These are phyloP conservation scores for Dryas iulia DNA, from an alignment of 1,140 invertebrate species.

Conservation along the genomic window DNA sequence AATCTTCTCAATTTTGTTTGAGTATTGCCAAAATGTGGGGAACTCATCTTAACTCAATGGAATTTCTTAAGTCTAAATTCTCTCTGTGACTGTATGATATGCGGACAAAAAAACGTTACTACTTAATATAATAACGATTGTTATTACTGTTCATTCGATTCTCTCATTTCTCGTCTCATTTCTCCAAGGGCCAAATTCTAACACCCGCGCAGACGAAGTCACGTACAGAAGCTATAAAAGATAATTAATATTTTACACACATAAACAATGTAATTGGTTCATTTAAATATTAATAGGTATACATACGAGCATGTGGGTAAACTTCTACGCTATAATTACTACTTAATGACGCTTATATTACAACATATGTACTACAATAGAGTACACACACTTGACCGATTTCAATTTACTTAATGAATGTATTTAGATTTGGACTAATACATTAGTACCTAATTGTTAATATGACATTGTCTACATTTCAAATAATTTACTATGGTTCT, in stretches of 20 bases:
- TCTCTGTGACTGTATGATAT: too few species aligned
- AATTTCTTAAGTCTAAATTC: too few species aligned
- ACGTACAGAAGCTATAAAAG: neutral
- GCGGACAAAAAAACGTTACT: too few species aligned
- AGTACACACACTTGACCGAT: neutral
- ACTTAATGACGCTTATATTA: neutral
- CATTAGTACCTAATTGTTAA: neutral
- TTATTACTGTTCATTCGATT: neutral
- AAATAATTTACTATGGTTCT: neutral
- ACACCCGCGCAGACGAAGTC: neutral
- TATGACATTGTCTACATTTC: neutral
- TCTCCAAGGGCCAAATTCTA: neutral
- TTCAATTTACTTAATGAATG: slow-evolving; percentile 7
- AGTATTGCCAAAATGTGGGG: too few species aligned
- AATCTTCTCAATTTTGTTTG: too few species aligned
- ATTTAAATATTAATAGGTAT: neutral
- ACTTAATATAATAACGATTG: neutral
- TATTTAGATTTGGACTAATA: slow-evolving; percentile 13
- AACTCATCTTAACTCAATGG: too few species aligned
- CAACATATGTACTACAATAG: slow-evolving; percentile 3
- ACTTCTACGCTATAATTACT: neutral
- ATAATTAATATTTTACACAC: neutral
- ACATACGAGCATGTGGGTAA: too few species aligned
- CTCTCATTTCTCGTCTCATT: too few species aligned
- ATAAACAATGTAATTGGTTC: neutral